These are phyloP conservation scores for Oreocharis arfaki DNA, from an alignment of 2,113 vertebrate genomes.

Conservation along the genomic window DNA sequence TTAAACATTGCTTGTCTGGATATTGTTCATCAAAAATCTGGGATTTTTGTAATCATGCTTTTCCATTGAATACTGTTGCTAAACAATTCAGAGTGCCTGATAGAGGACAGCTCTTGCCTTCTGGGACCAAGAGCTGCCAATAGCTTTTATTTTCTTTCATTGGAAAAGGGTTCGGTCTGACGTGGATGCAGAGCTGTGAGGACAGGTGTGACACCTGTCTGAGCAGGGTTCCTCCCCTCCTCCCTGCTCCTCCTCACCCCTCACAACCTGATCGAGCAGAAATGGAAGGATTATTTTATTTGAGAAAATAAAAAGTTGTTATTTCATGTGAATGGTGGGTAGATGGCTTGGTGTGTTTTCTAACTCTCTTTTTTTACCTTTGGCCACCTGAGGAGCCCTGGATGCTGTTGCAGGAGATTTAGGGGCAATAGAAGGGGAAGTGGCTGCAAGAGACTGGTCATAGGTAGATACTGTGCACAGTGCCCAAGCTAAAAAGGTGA, in stretches of 20 bases:
- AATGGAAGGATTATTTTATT: slow-evolving; percentile 57
- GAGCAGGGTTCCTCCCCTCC: neutral
- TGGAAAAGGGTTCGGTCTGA: neutral
- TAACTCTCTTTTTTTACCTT: neutral
- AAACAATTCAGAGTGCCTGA: slow-evolving; percentile 44
- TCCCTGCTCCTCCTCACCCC: neutral
- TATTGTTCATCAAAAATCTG: neutral
- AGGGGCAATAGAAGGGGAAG: neutral
- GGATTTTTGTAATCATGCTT: slow-evolving; percentile 27
- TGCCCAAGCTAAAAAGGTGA: neutral
- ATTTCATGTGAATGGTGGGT: neutral
- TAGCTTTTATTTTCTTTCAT: slow-evolving; percentile 50
- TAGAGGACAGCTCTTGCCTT: slow-evolving; percentile 27
- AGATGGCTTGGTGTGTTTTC: neutral
- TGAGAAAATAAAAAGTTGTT: slow-evolving; percentile 55
- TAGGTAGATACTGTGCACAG: neutral
- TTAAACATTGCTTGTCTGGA: neutral
- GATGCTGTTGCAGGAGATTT: neutral
- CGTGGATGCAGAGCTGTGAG: neutral
- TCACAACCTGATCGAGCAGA: neutral
- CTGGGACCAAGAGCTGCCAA: slow-evolving; percentile 15
- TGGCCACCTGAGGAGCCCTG: neutral
- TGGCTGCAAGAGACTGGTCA: neutral
- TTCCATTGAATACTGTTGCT: neutral
- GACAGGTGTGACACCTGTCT: neutral